Conservation (phyloP, 2,888 invertebrate species). For the Acrobeloides nanus region DNA sequence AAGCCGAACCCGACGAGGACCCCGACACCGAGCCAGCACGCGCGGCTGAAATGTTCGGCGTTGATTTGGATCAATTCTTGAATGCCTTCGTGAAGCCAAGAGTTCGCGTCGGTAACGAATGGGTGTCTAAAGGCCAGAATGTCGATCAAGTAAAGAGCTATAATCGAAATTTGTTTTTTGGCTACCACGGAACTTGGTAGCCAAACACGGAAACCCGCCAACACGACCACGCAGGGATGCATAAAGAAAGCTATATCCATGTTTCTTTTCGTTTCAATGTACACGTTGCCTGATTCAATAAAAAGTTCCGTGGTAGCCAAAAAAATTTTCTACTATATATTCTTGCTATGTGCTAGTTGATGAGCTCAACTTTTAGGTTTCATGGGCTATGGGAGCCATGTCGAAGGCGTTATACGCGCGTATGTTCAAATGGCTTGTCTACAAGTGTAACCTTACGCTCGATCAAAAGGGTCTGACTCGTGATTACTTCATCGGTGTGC, state of each 20-base stretch:
- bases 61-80: conserved; percentile 48
- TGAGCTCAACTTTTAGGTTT: too few relatives aligned
- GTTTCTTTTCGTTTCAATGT: too few relatives aligned
- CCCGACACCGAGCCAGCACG: conserved; percentile 44
- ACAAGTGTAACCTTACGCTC: conserved; percentile 94
- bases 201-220: too few relatives aligned
- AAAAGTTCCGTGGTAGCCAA: too few relatives aligned
- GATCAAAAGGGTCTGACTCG: conserved; percentile 56
- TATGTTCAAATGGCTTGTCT: conserved; percentile 75
- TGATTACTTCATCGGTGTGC: conserved; percentile 51
- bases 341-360: too few relatives aligned
- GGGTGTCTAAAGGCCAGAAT: conserved; percentile 59
- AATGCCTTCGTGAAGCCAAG: conserved; percentile 58
- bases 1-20: conserved; percentile 70
- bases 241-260: too few relatives aligned
- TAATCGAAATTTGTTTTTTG: too few relatives aligned
- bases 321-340: too few relatives aligned
- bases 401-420: conserved; percentile 58
- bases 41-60: conserved; percentile 37
- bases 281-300: too few relatives aligned
- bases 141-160: conserved; percentile 57
- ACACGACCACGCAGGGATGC: too few relatives aligned
- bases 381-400: conserved; percentile 56
- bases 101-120: conserved; percentile 59
- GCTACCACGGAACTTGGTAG: too few relatives aligned